Evolutionary conservation across 2,113 vertebrate species (phyloP).

Genomic region (Passer montanus): DNA sequence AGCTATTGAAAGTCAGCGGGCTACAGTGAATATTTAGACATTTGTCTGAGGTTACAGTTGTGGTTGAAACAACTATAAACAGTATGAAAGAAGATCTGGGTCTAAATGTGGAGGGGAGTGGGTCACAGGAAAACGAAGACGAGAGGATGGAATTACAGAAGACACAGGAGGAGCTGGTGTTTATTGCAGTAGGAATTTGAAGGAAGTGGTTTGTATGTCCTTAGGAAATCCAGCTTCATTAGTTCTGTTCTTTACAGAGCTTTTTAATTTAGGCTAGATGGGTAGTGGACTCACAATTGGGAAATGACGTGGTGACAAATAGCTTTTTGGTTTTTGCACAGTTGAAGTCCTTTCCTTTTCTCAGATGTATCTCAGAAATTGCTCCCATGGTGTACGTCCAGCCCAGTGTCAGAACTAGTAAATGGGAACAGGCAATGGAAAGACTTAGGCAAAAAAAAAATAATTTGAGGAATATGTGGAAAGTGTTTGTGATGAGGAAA

Average conservation of each 20-base stretch:
- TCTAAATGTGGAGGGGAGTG: neutral
- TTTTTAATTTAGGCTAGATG: slow-evolving; percentile 32
- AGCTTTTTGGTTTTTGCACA: neutral
- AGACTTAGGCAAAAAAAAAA: neutral
- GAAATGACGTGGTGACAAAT: neutral
- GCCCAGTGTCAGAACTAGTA: neutral
- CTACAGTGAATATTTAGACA: neutral
- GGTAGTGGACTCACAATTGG: neutral
- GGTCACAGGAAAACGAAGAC: neutral
- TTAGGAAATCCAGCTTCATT: slow-evolving; percentile 27
- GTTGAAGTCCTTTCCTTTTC: slow-evolving; percentile 7
- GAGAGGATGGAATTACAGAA: neutral
- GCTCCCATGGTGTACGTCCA: neutral
- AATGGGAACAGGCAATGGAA: slow-evolving; percentile 47
- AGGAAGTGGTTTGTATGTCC: slow-evolving; percentile 15
- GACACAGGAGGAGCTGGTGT: slow-evolving; percentile 17
- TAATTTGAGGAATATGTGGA: slow-evolving; percentile 43
- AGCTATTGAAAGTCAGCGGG: neutral
- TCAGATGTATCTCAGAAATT: neutral
- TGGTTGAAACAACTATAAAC: slow-evolving; percentile 10
- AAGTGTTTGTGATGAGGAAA: slow-evolving; percentile 15
- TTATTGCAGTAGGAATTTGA: slow-evolving; percentile 31
- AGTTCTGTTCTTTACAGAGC: neutral
- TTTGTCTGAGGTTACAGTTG: neutral
- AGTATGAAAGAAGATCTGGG: neutral